Evolutionary conservation across 2,888 invertebrate genomes (phyloP), one percentile per base, ranked within the genome.

Genomic region (Patella caerulea): DNA sequence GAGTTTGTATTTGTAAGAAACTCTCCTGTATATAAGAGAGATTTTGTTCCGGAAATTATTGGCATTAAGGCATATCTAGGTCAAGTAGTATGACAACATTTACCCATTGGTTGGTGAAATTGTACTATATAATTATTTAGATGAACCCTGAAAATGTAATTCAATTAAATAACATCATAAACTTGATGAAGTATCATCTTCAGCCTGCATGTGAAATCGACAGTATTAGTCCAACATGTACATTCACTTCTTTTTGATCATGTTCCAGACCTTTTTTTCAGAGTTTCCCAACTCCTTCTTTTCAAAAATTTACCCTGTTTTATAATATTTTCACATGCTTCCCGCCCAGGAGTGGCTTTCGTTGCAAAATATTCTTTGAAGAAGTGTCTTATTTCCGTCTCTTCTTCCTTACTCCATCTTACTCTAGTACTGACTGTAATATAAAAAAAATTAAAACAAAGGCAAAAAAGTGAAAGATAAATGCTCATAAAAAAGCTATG

Each of bases 381-480:
- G 19, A 12, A 24, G 17, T 45, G 11, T 29, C 56, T 74, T 56
- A 19, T 34, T 34, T 71, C 71, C 19, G 14, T 71, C 71, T 34
- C 71, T 71, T 34, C 71, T 15, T 71, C 72, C 15, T 45, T 72
- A n/a, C 72, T 56, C 56, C 56, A 56, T 56, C 56, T 56, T n/a
- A 56, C 56, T 56, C 56, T 56, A 17, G 56, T 56, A 56, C 56
- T n/a, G 15, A 56, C 56, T 56, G n/a, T 56, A 56, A 56, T 56
- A 56, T 56, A 56, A 56, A 56, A 56, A 56, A 56, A 56, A 5
- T 14, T 17, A 2, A 4, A 17, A 34, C 2, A 56, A 56, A 56
- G 56, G 2, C 17, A 56, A 56, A 56, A 17, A 56, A 56, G 56
- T 56, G 56, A n/a, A 56, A 56, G 56, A 56, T 56, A 56, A 56